Base-by-base conservation (phyloP, 2,113 vertebrate genomes). In the Brachyhypopomus gauderio region DNA sequence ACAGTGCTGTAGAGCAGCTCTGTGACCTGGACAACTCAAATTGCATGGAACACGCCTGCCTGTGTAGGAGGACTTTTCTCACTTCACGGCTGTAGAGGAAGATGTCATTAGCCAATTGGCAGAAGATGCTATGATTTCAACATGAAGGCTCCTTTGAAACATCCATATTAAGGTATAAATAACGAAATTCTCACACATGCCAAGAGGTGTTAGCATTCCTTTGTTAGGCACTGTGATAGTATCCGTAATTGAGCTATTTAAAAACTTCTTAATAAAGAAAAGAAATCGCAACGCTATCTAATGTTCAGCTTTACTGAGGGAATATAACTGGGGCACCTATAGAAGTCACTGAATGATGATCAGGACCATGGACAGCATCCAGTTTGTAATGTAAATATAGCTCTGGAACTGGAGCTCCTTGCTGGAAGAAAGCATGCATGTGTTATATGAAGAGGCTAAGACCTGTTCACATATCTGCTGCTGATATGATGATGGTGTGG, bases 351-450 rank as follows among this genome's bases (percentile, higher is more conserved):
- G 23, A 55, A 74, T 48, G 12, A 30, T 19, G 55, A 41, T 75
- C 73, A 75, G 73, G 25, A 75, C 73, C 73, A 17, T 22, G 55
- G 73, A 60, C 73, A 75, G 73, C 19, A 34, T 34, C 25, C 25
- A n/a, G 8, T 7, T 52, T 14, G 0, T n/a, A 16, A 30, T 12
- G 30, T 19, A n/a, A 56, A 74, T 11, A 19, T n/a, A 74, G 3
- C 34, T 36, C 72, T 59, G 27, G 64, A 4, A 8, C 30, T 30
- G 63, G 27, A 66, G 0, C 9, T 19, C 19, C 36, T 74, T n/a
- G 20, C 22, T 34, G 55, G 30, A 17, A 4, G 6, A 22, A 74
- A 58, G 8, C 6, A 14, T 59, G 52, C 30, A 14, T 58, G 72
- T 74, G 52, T 36, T 58, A 55, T 59, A 25, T 67, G 30, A 67